Percentiles rank a stretch among this genome's conserved stretches.
These are phyloP conservation scores for Orthosia gothica DNA, from an alignment of 2,888 invertebrate species.

Conservation along the genomic window DNA sequence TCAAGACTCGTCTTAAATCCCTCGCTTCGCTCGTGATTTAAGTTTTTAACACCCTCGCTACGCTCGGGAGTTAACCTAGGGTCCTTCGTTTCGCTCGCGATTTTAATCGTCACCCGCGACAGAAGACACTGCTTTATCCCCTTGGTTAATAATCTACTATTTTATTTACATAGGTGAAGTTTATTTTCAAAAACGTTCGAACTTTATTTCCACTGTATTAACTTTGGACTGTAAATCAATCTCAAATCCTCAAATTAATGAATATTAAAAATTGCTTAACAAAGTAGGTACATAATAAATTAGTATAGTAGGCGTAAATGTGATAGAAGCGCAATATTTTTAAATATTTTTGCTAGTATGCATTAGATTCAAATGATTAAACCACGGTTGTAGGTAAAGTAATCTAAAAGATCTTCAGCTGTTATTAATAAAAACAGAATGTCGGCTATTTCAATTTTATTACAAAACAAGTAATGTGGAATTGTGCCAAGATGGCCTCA, in stretches of 20 bases:
- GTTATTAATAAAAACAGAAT: conserved; percentile 12
- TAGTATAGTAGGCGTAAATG: not conserved
- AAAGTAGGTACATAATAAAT: not conserved
- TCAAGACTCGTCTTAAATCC: too few relatives aligned
- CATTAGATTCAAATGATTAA: conserved; percentile 3
- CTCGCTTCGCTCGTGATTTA: too few relatives aligned
- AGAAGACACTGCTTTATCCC: too few relatives aligned
- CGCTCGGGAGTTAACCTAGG: too few relatives aligned
- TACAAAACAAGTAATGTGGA: conserved; percentile 23
- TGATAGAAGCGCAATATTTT: not conserved
- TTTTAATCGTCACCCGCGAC: too few relatives aligned
- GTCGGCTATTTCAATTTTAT: not conserved
- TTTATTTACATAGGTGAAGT: not conserved
- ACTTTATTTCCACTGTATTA: not conserved
- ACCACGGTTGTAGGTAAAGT: not conserved
- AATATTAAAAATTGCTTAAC: not conserved
- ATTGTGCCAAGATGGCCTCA: not conserved
- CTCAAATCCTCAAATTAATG: not conserved
- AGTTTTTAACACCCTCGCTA: too few relatives aligned
- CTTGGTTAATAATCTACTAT: too few relatives aligned
- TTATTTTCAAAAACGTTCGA: not conserved
- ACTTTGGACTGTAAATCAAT: not conserved
- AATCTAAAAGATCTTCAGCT: conserved; percentile 18
- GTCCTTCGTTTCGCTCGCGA: too few relatives aligned
- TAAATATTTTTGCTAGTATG: not conserved